These are phyloP conservation scores for Chelonia mydas DNA, from an alignment of 2,797 vertebrate species.

Conservation along the genomic window DNA sequence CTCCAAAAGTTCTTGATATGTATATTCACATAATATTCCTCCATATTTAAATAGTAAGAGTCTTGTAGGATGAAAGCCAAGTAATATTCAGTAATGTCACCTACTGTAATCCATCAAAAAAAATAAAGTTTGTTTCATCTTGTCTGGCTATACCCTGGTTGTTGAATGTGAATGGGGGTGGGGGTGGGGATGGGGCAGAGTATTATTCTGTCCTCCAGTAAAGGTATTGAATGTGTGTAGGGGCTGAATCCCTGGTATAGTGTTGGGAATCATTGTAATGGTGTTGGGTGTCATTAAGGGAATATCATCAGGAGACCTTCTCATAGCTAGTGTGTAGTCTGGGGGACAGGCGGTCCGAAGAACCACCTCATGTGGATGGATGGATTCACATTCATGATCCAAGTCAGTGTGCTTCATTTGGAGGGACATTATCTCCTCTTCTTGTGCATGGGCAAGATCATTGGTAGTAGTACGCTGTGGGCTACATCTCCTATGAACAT, in stretches of 20 bases:
- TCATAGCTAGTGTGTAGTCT: constrained; percentile 99
- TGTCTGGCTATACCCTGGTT: constrained; percentile 98
- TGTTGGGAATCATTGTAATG: constrained; percentile 99
- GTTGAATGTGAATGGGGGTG: constrained; percentile 99
- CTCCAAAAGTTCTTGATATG: constrained; percentile 86
- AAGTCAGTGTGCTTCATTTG: constrained; percentile 99
- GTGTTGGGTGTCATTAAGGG: constrained; percentile 99
- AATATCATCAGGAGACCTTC: constrained; percentile 98
- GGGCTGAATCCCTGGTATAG: constrained; percentile 95
- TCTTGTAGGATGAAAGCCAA: constrained; percentile 86
- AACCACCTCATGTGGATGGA: constrained; percentile 97
- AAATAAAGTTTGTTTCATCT: constrained; percentile 86
- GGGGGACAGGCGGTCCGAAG: constrained; percentile 98
- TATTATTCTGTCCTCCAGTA: constrained; percentile 96
- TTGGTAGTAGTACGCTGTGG: constrained; percentile 94
- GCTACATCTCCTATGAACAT: constrained; percentile 96
- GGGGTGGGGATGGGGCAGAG: constrained; percentile 94
- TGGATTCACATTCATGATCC: constrained; percentile 96
- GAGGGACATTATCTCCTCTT: constrained; percentile 99
- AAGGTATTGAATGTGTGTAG: constrained; percentile 98
- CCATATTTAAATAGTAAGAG: constrained; percentile 87
- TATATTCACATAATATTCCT: constrained; percentile 88
- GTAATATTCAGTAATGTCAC: constrained; percentile 83
- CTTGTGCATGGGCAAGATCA: constrained; percentile 96
- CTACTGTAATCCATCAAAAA: constrained; percentile 86